Evolutionary conservation across 2,797 vertebrate genomes (phyloP).

Genomic region (Enteromius paludinosus): DNA sequence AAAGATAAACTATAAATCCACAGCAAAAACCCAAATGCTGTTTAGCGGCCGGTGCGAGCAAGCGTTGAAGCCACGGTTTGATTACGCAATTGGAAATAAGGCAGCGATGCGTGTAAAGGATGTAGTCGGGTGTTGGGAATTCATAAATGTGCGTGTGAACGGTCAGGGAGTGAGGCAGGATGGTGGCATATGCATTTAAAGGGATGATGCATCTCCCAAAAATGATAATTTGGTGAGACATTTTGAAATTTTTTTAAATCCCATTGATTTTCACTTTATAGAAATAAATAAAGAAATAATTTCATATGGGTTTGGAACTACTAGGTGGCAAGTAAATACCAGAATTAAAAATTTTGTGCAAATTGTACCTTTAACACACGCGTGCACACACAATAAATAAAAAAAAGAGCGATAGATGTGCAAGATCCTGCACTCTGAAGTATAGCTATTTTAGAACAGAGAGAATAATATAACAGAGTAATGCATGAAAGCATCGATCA

Average conservation of each 20-base stretch:
- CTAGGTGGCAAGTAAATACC: neutral
- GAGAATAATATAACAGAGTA: constrained; percentile 52
- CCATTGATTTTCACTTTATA: neutral
- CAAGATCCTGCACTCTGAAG: constrained; percentile 27
- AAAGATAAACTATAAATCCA: constrained; percentile 95
- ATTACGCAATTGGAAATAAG: constrained; percentile 57
- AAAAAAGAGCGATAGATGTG: constrained; percentile 13
- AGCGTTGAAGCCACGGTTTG: constrained; percentile 66
- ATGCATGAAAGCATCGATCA: constrained; percentile 53
- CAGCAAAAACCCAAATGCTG: constrained; percentile 81
- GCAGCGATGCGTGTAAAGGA: neutral
- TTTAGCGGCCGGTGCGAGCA: constrained; percentile 58
- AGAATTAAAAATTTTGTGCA: neutral
- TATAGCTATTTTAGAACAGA: constrained; percentile 42
- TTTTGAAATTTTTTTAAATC: neutral
- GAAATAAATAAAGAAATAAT: neutral
- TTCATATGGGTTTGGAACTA: neutral
- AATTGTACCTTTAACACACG: too few relatives aligned
- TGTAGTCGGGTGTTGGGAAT: neutral
- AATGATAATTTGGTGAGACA: too few relatives aligned
- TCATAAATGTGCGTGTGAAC: constrained; percentile 27
- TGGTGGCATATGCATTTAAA: neutral
- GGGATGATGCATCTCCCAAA: neutral
- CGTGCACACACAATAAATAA: neutral
- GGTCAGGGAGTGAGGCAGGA: neutral